Evolutionary conservation across 2,797 vertebrate species (phyloP).

Genomic region (Mus caroli): DNA sequence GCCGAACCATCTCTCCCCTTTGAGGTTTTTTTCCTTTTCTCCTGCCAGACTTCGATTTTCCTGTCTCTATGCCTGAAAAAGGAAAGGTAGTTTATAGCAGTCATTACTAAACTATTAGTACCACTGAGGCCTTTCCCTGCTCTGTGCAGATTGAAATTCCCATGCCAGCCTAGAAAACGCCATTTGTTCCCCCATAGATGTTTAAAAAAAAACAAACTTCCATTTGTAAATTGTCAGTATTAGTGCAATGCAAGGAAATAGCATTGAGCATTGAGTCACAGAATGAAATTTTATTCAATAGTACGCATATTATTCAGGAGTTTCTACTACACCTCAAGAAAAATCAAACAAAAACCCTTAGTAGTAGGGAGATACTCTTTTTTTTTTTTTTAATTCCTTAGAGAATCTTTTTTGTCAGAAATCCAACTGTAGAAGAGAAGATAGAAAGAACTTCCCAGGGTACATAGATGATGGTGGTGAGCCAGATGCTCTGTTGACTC

Average conservation of each 20-base stretch:
- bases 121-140: not conserved
- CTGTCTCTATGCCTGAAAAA: constrained; percentile 38
- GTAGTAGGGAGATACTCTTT: not conserved
- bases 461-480: not conserved
- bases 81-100: constrained; percentile 49
- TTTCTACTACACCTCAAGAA: not conserved
- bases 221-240: not conserved
- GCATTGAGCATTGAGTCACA: not conserved
- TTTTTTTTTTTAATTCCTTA: not conserved
- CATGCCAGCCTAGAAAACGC: not conserved
- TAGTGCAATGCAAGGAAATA: not conserved
- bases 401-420: not conserved
- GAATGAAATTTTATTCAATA: not conserved
- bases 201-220: not conserved
- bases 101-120: constrained; percentile 12
- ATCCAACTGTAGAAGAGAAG: not conserved
- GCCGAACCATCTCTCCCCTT: not conserved
- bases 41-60: constrained; percentile 1
- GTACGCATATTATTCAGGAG: not conserved
- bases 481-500: not conserved
- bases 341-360: not conserved
- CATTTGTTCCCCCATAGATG: not conserved
- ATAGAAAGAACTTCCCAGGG: not conserved
- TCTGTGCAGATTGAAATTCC: not conserved
- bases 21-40: not conserved